Evolutionary conservation across 2,888 invertebrate genomes (phyloP).

Genomic region (Dinocampus coccinellae): DNA sequence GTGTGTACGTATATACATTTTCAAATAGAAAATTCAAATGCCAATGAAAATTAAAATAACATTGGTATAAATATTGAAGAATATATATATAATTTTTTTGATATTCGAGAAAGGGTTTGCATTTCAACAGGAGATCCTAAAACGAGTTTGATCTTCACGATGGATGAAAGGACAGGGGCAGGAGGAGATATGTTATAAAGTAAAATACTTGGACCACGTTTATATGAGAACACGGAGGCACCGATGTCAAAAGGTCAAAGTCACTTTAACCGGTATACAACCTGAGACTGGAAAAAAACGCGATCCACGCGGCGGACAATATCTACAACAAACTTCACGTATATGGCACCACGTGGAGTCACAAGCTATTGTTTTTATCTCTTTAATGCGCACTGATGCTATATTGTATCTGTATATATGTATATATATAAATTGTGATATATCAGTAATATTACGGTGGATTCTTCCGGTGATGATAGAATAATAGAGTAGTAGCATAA

Average conservation of each 20-base stretch:
- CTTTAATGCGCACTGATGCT: constrained; percentile 20
- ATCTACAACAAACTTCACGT: constrained; percentile 23
- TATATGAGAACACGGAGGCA: constrained; percentile 55
- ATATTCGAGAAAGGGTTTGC: too few relatives aligned
- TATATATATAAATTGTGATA: constrained; percentile 19
- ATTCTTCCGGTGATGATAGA: constrained; percentile 1
- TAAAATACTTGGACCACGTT: constrained; percentile 44
- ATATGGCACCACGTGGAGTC: constrained; percentile 18
- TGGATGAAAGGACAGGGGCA: background rate
- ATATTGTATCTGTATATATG: background rate
- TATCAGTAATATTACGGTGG: background rate
- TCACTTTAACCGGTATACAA: constrained; percentile 51
- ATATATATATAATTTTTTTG: background rate
- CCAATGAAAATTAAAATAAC: background rate
- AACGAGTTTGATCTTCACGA: constrained; percentile 7
- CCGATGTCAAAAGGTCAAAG: constrained; percentile 53
- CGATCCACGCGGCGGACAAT: constrained; percentile 41
- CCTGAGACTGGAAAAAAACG: constrained; percentile 46
- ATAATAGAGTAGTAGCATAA: background rate
- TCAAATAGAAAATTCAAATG: too few relatives aligned
- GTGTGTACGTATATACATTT: background rate
- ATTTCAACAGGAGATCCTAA: background rate
- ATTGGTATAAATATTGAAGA: too few relatives aligned
- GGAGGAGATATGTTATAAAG: background rate
- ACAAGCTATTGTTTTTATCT: constrained; percentile 38